A percentile compares a stretch with the other conserved stretches of the same genome.
Conservation (phyloP, 2,113 vertebrate genomes). For the Ochotona princeps region DNA sequence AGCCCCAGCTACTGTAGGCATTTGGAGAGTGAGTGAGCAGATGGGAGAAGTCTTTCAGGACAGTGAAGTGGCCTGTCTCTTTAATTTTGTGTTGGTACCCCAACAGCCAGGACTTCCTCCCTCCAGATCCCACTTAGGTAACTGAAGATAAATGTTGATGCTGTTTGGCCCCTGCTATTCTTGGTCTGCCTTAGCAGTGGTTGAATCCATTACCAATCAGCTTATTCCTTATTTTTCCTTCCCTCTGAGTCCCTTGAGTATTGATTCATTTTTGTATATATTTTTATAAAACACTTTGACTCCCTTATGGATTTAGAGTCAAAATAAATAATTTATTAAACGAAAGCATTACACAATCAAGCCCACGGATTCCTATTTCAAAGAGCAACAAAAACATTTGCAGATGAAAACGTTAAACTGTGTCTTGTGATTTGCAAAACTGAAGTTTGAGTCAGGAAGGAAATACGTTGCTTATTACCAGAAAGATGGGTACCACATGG, state of each 20-base stretch:
- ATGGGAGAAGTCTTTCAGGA: not conserved
- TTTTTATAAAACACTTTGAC: constrained; percentile 70
- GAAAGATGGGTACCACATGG: constrained; percentile 81
- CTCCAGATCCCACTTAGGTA: constrained; percentile 2
- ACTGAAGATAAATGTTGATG: constrained; percentile 1
- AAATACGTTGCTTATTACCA: constrained; percentile 73
- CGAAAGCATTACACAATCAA: constrained; percentile 28
- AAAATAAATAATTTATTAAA: constrained; percentile 77
- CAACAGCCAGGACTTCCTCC: not conserved
- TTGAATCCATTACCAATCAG: not conserved
- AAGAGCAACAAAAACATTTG: constrained; percentile 60
- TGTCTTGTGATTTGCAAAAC: constrained; percentile 58
- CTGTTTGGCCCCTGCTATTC: not conserved
- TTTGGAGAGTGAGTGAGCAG: not conserved
- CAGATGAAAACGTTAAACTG: constrained; percentile 55
- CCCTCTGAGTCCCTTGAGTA: constrained; percentile 5
- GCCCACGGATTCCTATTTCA: constrained; percentile 67
- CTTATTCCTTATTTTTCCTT: not conserved
- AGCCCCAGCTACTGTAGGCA: not conserved
- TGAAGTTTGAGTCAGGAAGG: constrained; percentile 61
- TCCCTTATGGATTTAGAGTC: constrained; percentile 65
- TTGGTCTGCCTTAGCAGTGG: not conserved
- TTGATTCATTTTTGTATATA: constrained; percentile 44
- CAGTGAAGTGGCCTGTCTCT: not conserved
- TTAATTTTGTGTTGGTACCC: not conserved